These are phyloP conservation scores for Drosophila tsacasi DNA, from an alignment of 1,140 invertebrate genomes.

Conservation along the genomic window DNA sequence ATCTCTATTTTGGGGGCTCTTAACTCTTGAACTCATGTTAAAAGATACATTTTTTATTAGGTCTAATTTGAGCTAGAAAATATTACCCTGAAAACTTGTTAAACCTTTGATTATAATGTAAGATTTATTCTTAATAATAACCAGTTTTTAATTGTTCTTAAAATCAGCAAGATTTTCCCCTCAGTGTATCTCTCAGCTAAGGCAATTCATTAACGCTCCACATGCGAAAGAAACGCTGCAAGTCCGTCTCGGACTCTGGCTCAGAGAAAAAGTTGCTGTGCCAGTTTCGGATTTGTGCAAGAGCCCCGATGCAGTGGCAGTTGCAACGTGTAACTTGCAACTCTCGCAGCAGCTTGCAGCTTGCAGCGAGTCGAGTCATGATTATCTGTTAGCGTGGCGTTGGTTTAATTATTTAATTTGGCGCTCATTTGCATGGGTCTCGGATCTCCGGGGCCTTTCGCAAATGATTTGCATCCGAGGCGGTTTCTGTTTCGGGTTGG, in stretches of 20 bases:
- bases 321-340: conserved; percentile 40
- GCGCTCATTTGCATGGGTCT: conserved; percentile 68
- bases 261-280: conserved; percentile 82
- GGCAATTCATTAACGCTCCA: conserved; percentile 80
- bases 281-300: conserved; percentile 74
- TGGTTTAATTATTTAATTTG: conserved; percentile 83
- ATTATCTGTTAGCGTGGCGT: conserved; percentile 41
- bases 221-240: conserved; percentile 59
- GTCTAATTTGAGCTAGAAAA: not conserved
- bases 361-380: conserved; percentile 28
- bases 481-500: conserved; percentile 45
- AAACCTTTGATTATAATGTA: too few relatives aligned
- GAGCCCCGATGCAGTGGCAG: conserved; percentile 23
- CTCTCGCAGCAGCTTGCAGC: conserved; percentile 16
- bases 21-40: not conserved
- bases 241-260: conserved; percentile 49
- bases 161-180: not conserved
- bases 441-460: conserved; percentile 52
- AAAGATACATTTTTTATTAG: too few relatives aligned
- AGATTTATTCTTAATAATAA: not conserved
- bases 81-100: too few relatives aligned
- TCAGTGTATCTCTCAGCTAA: conserved; percentile 27
- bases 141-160: not conserved
- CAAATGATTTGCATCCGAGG: conserved; percentile 71
- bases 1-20: too few relatives aligned